Percentiles rank a stretch among this genome's conserved stretches.
Conservation (phyloP, 2,113 vertebrate genomes). For the Romanogobio albipinnatus region DNA sequence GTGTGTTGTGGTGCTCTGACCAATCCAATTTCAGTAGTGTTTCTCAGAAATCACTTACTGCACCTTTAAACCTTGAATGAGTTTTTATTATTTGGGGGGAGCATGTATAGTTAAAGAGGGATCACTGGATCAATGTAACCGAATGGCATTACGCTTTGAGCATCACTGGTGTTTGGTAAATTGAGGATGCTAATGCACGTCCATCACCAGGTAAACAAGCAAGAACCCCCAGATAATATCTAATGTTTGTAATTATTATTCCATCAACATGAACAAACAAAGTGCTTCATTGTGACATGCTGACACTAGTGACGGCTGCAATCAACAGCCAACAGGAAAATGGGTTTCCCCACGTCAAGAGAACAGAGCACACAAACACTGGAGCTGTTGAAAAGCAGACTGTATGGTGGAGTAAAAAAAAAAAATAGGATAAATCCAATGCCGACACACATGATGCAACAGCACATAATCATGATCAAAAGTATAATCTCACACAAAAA, state of each 20-base stretch:
- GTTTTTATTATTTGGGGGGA: not conserved
- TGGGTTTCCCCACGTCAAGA: slow-evolving; percentile 5
- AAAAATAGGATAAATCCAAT: not conserved
- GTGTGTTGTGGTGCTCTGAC: too few relatives aligned
- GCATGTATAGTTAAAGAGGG: not conserved
- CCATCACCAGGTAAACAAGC: slow-evolving; percentile 33
- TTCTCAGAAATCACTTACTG: too few relatives aligned
- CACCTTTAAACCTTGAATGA: not conserved
- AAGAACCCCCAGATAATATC: slow-evolving; percentile 26
- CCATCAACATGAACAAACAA: slow-evolving; percentile 43
- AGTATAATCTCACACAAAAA: not conserved
- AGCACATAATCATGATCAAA: not conserved
- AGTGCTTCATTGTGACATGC: slow-evolving; percentile 41
- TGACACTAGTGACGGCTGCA: slow-evolving; percentile 31
- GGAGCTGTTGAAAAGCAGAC: not conserved
- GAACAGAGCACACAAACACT: not conserved
- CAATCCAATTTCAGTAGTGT: too few relatives aligned
- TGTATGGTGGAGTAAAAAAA: not conserved
- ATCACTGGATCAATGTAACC: not conserved
- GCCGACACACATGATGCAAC: not conserved
- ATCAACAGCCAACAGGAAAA: slow-evolving; percentile 8
- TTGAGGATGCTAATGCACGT: slow-evolving; percentile 14
- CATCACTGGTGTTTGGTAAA: not conserved
- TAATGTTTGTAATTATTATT: slow-evolving; percentile 40
- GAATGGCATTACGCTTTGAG: not conserved